Conservation (phyloP, 2,888 invertebrate genomes). For the Polymixis lichenea region DNA sequence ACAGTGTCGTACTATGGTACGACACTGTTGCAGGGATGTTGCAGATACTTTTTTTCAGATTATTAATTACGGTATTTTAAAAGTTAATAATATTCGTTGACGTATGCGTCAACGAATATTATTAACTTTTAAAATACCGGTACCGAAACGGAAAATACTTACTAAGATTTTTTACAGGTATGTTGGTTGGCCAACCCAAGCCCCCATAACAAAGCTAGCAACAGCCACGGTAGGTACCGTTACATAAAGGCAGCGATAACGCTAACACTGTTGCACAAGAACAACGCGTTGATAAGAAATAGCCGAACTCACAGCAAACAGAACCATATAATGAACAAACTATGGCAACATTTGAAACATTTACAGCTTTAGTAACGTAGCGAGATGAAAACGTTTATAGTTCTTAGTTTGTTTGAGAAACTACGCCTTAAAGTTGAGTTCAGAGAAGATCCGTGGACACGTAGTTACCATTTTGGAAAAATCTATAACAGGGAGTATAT, state of each 20-base stretch:
- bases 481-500: no score
- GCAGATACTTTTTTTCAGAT: no score
- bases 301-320: slow-evolving; percentile 56
- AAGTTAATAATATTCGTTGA: no score
- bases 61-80: no score
- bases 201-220: slow-evolving; percentile 37
- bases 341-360: slow-evolving; percentile 43
- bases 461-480: neutral
- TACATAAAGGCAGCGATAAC: slow-evolving; percentile 71
- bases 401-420: slow-evolving; percentile 30
- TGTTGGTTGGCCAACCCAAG: neutral
- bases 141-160: neutral
- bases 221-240: slow-evolving; percentile 58
- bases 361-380: neutral
- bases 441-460: neutral
- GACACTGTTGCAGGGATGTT: no score
- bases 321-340: slow-evolving; percentile 45
- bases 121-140: neutral
- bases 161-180: neutral
- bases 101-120: neutral
- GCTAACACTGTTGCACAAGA: slow-evolving; percentile 71
- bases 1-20: neutral
- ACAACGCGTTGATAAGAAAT: slow-evolving; percentile 70
- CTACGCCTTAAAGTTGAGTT: neutral
- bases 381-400: slow-evolving; percentile 47